Evolutionary conservation across 2,888 invertebrate genomes (phyloP), one percentile per base, ranked within the genome.

Genomic region (Acrocyrtus sp.): DNA sequence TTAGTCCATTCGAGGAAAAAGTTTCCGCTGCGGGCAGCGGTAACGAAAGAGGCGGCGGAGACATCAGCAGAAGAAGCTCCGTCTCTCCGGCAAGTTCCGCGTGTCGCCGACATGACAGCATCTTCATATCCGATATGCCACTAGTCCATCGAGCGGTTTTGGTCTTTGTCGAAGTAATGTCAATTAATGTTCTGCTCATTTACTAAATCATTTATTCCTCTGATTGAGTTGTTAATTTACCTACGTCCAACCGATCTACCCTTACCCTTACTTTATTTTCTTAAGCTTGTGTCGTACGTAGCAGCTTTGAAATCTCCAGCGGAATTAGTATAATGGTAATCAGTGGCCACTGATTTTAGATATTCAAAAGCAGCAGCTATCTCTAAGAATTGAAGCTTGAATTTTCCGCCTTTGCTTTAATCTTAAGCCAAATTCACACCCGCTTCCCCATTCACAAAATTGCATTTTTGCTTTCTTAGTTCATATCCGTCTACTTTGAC

Each of bases 121-220:
- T 84, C 45, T 83, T 83, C 60, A 82, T 84, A 39, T 76, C 79
- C 1, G 84, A 84, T 75, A 82, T 84, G 78, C 85, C 84, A 19
- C 83, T 83, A 17, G 83, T 84, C 82, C 85, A 85, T 75, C 79
- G 83, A 45, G 83, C 84, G 24, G 84, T 85, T 41, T 82, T 85
- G 67, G 82, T 83, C 54, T 83, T 85, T 70, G 83, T 85, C 43
- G 85, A 85, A 83, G 85, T 84, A 81, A 80, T 76, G 27, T 54
- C 8, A 6, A 10, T 51, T 22, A 10, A 10, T 6, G 22, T 26
- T 78, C 8, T 29, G 12, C 34, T 74, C 76, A 27, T 29, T 53
- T 27, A n/a, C 17, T 27, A 29, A 34, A 51, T 19, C 5, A 5
- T 48, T 22, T 24, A 41, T 56, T 43, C n/a, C n/a, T n/a, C n/a